Conservation (phyloP, 2,888 invertebrate genomes). For the Phengaris arion region DNA sequence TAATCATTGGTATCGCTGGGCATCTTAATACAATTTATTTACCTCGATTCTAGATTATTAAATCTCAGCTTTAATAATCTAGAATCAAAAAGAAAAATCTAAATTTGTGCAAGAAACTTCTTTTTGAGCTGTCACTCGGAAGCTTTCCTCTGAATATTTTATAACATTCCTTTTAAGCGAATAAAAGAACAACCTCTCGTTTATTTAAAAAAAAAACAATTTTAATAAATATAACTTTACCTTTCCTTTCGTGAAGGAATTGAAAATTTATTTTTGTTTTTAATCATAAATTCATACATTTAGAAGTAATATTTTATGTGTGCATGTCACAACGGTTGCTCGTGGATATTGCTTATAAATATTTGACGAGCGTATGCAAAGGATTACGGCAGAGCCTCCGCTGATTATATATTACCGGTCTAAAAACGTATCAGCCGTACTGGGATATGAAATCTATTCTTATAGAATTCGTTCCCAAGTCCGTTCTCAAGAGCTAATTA, state of each 20-base stretch:
- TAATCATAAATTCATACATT: not conserved
- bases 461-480: no score
- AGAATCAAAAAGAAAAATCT: no score
- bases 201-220: not conserved
- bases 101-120: not conserved
- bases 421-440: not conserved
- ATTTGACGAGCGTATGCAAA: not conserved
- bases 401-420: slow-evolving; percentile 1
- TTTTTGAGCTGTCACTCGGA: not conserved
- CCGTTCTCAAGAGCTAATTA: no score
- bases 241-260: not conserved
- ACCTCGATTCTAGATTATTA: not conserved
- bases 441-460: not conserved
- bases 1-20: no score
- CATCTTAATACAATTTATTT: not conserved
- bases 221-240: not conserved
- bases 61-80: not conserved
- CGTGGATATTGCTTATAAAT: slow-evolving; percentile 14
- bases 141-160: not conserved
- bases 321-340: not conserved
- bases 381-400: not conserved
- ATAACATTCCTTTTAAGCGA: not conserved
- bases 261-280: not conserved
- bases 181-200: not conserved
- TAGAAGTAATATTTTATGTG: not conserved